A percentile compares a stretch with the other conserved stretches of the same genome.
These are phyloP conservation scores for Plagodis dolabraria DNA, from an alignment of 2,888 invertebrate species.

Conservation along the genomic window DNA sequence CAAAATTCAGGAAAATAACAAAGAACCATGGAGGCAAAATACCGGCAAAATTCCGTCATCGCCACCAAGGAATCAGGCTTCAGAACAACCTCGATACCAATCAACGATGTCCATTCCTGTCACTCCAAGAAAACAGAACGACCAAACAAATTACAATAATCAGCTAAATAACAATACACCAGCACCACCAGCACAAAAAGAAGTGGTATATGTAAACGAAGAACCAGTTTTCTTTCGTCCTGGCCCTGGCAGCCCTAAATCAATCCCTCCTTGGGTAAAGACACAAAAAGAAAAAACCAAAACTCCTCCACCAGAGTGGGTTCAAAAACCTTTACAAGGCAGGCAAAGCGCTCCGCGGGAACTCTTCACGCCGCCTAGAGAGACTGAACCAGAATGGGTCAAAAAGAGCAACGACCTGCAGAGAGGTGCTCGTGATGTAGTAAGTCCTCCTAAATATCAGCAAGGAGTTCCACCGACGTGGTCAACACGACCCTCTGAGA, in stretches of 20 bases:
- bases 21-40: conserved; percentile 63
- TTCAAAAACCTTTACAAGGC: conserved; percentile 70
- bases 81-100: conserved; percentile 72
- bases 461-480: conserved; percentile 73
- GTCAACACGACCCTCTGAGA: conserved; percentile 78
- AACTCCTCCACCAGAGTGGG: conserved; percentile 79
- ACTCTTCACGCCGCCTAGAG: conserved; percentile 71
- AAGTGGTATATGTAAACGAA: conserved; percentile 75
- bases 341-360: conserved; percentile 71
- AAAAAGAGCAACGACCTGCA: conserved; percentile 75
- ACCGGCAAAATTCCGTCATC: conserved; percentile 50
- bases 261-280: conserved; percentile 77
- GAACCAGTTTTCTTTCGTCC: conserved; percentile 77
- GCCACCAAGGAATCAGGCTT: conserved; percentile 51
- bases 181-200: conserved; percentile 60
- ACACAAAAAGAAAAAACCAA: conserved; percentile 80
- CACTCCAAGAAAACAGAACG: conserved; percentile 65
- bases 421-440: conserved; percentile 65
- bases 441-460: conserved; percentile 76
- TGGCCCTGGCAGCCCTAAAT: conserved; percentile 77
- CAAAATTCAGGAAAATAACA: conserved; percentile 56
- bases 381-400: conserved; percentile 77
- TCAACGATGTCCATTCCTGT: conserved; percentile 80
- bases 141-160: conserved; percentile 47
- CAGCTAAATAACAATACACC: conserved; percentile 58